Percentiles rank a stretch among this genome's conserved stretches.
These are phyloP conservation scores for Palythoa grandis DNA, from an alignment of 92 coral and sea anemone species.

Conservation along the genomic window DNA sequence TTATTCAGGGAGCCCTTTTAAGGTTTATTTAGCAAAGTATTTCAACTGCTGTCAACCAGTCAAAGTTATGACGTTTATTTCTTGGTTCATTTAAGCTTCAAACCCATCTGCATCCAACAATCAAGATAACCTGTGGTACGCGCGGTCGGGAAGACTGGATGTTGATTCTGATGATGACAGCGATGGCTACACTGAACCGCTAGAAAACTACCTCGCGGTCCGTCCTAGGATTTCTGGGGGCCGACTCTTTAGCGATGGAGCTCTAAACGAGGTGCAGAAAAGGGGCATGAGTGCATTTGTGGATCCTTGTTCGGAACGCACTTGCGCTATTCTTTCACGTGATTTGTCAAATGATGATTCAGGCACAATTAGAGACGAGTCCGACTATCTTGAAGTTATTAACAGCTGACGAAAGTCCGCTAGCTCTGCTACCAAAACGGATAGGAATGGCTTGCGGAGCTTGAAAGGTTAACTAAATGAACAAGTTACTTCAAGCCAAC, in stretches of 20 bases:
- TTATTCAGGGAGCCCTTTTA: too few relatives aligned
- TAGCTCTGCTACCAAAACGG: background rate
- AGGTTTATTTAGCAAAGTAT: too few relatives aligned
- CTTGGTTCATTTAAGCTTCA: background rate
- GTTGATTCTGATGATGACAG: conserved; percentile 79
- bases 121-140: conserved; percentile 72
- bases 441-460: background rate
- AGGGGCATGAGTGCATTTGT: background rate
- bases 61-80: background rate
- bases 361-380: background rate
- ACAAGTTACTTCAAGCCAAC: background rate
- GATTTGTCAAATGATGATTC: background rate
- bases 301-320: background rate
- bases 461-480: background rate
- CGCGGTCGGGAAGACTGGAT: conserved; percentile 60
- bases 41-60: too few relatives aligned
- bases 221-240: conserved; percentile 14
- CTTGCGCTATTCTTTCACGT: background rate
- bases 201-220: conserved; percentile 11
- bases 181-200: conserved; percentile 81
- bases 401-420: conserved; percentile 1
- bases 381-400: conserved; percentile 6
- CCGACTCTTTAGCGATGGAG: conserved; percentile 62
- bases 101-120: conserved; percentile 25
- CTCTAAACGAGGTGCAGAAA: conserved; percentile 42